A percentile compares a stretch with the other conserved stretches of the same genome.
These are phyloP conservation scores for Anoplius nigerrimus DNA, from an alignment of 2,888 invertebrate species.

Conservation along the genomic window DNA sequence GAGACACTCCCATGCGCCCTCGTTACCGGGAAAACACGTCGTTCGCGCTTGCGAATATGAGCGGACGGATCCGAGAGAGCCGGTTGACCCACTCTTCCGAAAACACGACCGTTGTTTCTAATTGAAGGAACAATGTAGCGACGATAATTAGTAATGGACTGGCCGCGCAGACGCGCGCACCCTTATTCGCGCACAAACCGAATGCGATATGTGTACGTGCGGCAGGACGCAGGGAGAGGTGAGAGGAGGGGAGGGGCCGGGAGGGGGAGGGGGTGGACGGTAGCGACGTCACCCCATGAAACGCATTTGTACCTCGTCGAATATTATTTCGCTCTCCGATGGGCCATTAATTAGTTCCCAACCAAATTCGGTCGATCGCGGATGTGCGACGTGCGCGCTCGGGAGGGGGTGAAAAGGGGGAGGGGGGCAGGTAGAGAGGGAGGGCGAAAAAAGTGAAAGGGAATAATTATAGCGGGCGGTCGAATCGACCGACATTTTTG, in stretches of 20 bases:
- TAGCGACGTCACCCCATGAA: background rate
- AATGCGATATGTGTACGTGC: too few species aligned
- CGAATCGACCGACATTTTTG: constrained; percentile 23
- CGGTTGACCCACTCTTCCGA: constrained; percentile 7
- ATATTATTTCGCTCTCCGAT: constrained; percentile 4
- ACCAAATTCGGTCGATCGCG: constrained; percentile 10
- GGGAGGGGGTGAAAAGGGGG: background rate
- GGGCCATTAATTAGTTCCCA: constrained; percentile 27
- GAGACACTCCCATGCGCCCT: constrained; percentile 2
- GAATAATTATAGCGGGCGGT: constrained; percentile 4
- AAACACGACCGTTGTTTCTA: constrained; percentile 10
- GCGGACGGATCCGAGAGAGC: constrained; percentile 5
- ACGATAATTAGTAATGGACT: constrained; percentile 31
- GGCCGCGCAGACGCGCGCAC: too few species aligned
- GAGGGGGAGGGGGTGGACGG: constrained; percentile 1
- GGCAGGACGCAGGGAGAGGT: too few species aligned
- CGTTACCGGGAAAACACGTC: constrained; percentile 15
- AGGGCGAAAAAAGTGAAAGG: background rate
- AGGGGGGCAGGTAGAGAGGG: background rate
- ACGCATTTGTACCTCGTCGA: background rate
- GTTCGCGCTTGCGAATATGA: constrained; percentile 8
- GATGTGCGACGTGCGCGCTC: background rate
- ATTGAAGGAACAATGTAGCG: constrained; percentile 30
- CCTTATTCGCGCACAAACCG: too few species aligned
- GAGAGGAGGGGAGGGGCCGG: too few species aligned